phyloP scores from a whole-genome alignment of 2,888 invertebrate species.

The Uloborus plumipes region DNA sequence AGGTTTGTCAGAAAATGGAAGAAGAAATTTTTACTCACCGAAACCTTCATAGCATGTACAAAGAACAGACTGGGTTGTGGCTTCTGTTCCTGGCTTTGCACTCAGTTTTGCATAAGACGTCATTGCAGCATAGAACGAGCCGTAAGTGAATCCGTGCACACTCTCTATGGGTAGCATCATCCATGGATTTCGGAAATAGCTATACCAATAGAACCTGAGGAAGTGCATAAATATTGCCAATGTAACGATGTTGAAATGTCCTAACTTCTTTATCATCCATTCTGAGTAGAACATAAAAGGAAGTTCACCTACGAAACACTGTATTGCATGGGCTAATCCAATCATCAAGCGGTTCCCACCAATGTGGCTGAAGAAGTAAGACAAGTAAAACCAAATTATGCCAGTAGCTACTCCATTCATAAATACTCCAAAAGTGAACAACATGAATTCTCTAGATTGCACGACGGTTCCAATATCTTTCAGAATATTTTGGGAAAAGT shows the following conservation, averaged over 20 bases:
- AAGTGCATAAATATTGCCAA: conserved; percentile 85
- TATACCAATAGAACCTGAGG: conserved; percentile 77
- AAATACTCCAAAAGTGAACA: conserved; percentile 15
- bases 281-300: conserved; percentile 33
- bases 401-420: conserved; percentile 31
- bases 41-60: conserved; percentile 91
- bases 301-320: conserved; percentile 26
- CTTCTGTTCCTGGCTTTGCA: conserved; percentile 80
- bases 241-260: conserved; percentile 86
- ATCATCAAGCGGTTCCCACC: conserved; percentile 30
- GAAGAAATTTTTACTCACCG: conserved; percentile 72
- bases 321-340: conserved; percentile 19
- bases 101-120: conserved; percentile 84
- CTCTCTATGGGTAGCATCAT: conserved; percentile 83
- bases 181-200: conserved; percentile 32
- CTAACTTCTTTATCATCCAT: conserved; percentile 77
- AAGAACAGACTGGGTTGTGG: conserved; percentile 88
- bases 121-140: conserved; percentile 79
- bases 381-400: conserved; percentile 29
- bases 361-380: conserved; percentile 16
- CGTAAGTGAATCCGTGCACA: conserved; percentile 88
- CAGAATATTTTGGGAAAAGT: conserved; percentile 21
- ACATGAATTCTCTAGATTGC: conserved; percentile 26
- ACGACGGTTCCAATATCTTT: conserved; percentile 21
- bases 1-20: too few relatives aligned